These are phyloP conservation scores for Cassiopea xamachana DNA, from an alignment of 30 jellyfish, hydroid and myxozoan species.

Conservation along the genomic window DNA sequence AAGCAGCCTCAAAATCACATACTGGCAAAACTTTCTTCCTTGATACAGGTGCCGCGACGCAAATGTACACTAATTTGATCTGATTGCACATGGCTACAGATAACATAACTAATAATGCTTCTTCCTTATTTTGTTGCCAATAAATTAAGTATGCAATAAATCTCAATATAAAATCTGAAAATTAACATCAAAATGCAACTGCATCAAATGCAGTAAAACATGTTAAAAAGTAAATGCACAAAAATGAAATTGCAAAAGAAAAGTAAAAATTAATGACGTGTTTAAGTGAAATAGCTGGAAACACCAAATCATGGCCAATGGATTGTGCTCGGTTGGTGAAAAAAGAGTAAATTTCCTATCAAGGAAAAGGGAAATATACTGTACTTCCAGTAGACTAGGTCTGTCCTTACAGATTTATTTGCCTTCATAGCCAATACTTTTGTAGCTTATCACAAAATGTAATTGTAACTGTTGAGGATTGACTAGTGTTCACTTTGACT, in stretches of 20 bases:
- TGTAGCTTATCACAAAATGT: too few relatives aligned
- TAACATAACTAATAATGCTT: not conserved
- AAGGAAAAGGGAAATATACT: too few relatives aligned
- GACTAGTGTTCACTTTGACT: not conserved
- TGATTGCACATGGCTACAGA: not conserved
- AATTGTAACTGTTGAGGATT: too few relatives aligned
- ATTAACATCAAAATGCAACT: conserved; percentile 31
- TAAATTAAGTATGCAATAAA: conserved; percentile 43
- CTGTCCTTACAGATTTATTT: too few relatives aligned
- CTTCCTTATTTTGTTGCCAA: conserved; percentile 29
- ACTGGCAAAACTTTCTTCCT: not conserved
- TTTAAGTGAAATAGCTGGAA: not conserved
- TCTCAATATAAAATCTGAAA: conserved; percentile 43
- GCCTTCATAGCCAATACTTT: too few relatives aligned
- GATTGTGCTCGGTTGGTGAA: too few relatives aligned
- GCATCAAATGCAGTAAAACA: conserved; percentile 39
- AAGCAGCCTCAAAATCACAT: not conserved
- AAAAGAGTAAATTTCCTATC: too few relatives aligned
- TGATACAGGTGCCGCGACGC: not conserved
- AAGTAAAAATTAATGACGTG: too few relatives aligned
- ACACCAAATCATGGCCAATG: not conserved
- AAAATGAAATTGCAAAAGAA: not conserved
- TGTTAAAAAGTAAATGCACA: not conserved
- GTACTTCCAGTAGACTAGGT: too few relatives aligned
- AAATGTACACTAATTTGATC: not conserved